A percentile compares a stretch with the other conserved stretches of the same genome.
Evolutionary conservation across 2,797 vertebrate genomes (phyloP).

Genomic region (Syngnathus acus): DNA sequence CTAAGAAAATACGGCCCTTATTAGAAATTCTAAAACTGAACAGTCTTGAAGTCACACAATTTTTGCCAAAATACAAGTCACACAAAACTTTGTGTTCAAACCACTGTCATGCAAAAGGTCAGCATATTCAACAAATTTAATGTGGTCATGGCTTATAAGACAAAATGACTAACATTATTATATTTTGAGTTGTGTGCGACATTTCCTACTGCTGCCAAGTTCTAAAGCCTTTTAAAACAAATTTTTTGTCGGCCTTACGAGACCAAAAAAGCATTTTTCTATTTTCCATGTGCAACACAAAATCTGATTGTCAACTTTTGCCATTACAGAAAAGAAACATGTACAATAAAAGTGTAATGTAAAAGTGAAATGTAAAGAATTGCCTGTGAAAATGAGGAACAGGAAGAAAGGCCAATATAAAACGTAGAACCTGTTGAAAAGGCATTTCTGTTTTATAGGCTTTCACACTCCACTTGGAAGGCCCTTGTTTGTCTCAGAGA

Average conservation of each 20-base stretch:
- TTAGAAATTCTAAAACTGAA: too few relatives aligned
- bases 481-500: slow-evolving; percentile 48
- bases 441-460: slow-evolving; percentile 52
- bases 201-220: too few relatives aligned
- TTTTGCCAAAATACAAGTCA: too few relatives aligned
- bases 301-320: not conserved
- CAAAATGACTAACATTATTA: not conserved
- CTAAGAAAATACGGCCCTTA: too few relatives aligned
- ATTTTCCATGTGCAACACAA: slow-evolving; percentile 12
- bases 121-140: too few relatives aligned
- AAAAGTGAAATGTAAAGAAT: slow-evolving; percentile 36
- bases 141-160: not conserved
- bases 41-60: too few relatives aligned
- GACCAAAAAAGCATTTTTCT: not conserved
- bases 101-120: not conserved
- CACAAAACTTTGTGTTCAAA: too few relatives aligned
- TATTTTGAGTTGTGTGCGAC: too few relatives aligned
- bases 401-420: slow-evolving; percentile 48
- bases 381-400: slow-evolving; percentile 50
- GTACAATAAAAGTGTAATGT: slow-evolving; percentile 37
- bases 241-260: not conserved
- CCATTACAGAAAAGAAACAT: slow-evolving; percentile 1
- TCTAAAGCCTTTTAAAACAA: not conserved
- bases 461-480: slow-evolving; percentile 41
- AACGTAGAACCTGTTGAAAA: slow-evolving; percentile 47